phyloP scores from a whole-genome alignment of 2,888 invertebrate species.

The Morpho deidamia region DNA sequence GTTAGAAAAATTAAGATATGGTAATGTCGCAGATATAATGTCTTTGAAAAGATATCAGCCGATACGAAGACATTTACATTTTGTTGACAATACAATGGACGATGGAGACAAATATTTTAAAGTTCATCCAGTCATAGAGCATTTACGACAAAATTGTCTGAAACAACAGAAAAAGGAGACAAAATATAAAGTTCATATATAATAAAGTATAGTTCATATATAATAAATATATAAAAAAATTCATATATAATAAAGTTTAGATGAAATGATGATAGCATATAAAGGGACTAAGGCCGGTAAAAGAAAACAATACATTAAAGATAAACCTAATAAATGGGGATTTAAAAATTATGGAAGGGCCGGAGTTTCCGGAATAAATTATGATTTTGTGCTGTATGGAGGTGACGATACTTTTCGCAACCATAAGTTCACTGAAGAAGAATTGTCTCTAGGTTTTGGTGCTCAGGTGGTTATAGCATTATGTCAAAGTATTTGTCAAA shows the following conservation, averaged over 20 bases:
- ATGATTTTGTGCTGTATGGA: conserved; percentile 36
- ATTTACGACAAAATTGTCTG: conserved; percentile 16
- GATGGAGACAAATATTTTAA: conserved; percentile 32
- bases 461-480: conserved; percentile 6
- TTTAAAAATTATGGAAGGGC: conserved; percentile 31
- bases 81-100: no score
- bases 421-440: conserved; percentile 2
- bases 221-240: no score
- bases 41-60: no score
- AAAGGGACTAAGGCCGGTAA: conserved; percentile 39
- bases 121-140: conserved; percentile 32
- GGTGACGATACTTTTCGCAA: conserved; percentile 27
- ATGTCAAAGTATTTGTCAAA: conserved; percentile 2
- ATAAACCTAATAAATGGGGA: conserved; percentile 30
- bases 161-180: conserved; percentile 27
- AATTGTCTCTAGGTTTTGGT: conserved; percentile 5
- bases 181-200: no score
- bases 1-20: no score
- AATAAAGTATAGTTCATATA: no score
- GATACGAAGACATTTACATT: no score
- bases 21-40: no score
- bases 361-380: conserved; percentile 34
- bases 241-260: no score
- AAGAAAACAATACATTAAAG: conserved; percentile 36
- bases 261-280: conserved; percentile 42